Conservation (phyloP, 2,888 invertebrate genomes). For the Orthosia cruda region DNA sequence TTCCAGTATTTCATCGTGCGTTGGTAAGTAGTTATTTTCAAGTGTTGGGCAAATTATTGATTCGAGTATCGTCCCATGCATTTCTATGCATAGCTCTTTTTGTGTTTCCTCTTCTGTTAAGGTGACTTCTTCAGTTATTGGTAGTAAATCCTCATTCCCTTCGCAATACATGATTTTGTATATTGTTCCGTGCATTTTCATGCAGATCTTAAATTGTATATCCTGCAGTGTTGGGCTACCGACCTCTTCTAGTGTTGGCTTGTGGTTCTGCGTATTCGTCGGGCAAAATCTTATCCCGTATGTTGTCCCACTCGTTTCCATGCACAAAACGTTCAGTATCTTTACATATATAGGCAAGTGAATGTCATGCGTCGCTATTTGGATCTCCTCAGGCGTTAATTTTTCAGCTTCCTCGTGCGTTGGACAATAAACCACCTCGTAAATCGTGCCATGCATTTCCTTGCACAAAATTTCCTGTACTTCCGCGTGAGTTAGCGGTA, state of each 20-base stretch:
- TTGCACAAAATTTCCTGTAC: constrained; percentile 11
- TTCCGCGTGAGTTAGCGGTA: neutral
- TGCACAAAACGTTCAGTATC: constrained; percentile 6
- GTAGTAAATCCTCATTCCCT: neutral
- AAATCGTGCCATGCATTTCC: constrained; percentile 17
- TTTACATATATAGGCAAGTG: constrained; percentile 9
- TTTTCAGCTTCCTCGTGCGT: neutral
- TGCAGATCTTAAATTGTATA: constrained; percentile 4
- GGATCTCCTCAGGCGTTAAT: neutral
- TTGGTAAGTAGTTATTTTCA: neutral
- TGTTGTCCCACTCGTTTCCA: constrained; percentile 2
- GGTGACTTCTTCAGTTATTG: neutral
- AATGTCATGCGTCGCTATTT: neutral
- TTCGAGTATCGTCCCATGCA: constrained; percentile 12
- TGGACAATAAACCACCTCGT: constrained; percentile 16
- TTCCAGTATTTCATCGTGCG: constrained; percentile 1
- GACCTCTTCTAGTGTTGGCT: neutral
- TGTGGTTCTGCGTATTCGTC: neutral
- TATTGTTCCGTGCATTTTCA: constrained; percentile 5
- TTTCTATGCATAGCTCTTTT: constrained; percentile 10
- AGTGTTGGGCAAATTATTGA: constrained; percentile 25
- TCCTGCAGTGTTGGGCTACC: neutral
- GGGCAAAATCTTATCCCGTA: constrained; percentile 2
- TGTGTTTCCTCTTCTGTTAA: neutral
- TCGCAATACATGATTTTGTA: constrained; percentile 9